Percentiles rank a stretch among this genome's conserved stretches.
Evolutionary conservation across 2,888 invertebrate species (phyloP).

Genomic region (Drosophila colorata): DNA sequence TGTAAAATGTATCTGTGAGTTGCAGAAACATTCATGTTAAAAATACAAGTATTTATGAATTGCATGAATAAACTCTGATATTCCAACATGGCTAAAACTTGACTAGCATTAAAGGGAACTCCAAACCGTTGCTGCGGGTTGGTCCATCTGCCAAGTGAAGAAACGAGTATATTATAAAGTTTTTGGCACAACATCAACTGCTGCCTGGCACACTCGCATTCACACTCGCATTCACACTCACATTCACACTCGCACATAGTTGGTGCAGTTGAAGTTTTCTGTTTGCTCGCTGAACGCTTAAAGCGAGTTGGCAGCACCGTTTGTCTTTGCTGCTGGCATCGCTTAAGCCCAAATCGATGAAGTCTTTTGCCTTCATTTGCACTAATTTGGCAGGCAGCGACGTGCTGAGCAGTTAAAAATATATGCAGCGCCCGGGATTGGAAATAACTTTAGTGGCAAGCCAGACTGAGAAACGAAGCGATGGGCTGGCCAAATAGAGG

Average conservation of each 20-base stretch:
- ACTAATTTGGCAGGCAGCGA: conserved; percentile 77
- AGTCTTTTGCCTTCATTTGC: conserved; percentile 55
- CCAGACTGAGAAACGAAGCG: conserved; percentile 9
- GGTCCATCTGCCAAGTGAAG: conserved; percentile 10
- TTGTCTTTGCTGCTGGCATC: conserved; percentile 32
- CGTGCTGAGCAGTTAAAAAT: conserved; percentile 69
- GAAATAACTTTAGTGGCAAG: conserved; percentile 54
- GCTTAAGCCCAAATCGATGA: conserved; percentile 58
- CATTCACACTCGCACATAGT: neutral
- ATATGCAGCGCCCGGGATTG: conserved; percentile 53
- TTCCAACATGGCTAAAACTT: no score
- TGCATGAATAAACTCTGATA: neutral
- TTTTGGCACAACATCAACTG: conserved; percentile 25
- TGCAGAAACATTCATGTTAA: neutral
- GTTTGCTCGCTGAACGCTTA: conserved; percentile 9
- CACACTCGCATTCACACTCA: no score
- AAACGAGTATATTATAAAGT: conserved; percentile 24
- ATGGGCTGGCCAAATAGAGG: no score
- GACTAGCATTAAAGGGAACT: neutral
- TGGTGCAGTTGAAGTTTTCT: conserved; percentile 9
- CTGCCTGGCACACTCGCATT: neutral
- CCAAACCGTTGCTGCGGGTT: no score
- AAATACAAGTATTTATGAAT: neutral
- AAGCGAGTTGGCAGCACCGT: conserved; percentile 52
- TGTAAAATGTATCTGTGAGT: neutral